These are phyloP conservation scores for Galerucella pusilla DNA, from an alignment of 2,888 invertebrate genomes.

Conservation along the genomic window DNA sequence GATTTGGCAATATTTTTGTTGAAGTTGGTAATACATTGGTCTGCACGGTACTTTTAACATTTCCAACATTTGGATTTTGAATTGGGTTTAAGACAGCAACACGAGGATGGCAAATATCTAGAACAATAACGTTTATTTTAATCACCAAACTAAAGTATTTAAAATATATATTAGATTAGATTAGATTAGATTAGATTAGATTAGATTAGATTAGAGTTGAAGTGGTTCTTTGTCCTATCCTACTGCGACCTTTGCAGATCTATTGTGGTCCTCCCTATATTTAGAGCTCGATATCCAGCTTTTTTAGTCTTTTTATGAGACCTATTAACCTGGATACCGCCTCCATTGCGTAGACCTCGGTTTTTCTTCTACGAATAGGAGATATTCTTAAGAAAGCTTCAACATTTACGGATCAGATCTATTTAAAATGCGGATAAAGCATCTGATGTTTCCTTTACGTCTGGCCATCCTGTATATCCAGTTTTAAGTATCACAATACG, in stretches of 20 bases:
- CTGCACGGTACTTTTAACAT: constrained; percentile 5
- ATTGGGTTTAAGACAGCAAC: constrained; percentile 35
- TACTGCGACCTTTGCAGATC: too few relatives aligned
- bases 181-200: neutral
- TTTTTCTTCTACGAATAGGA: too few relatives aligned
- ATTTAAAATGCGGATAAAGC: neutral
- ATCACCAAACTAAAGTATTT: neutral
- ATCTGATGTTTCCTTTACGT: neutral
- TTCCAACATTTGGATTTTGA: constrained; percentile 30
- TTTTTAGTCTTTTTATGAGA: too few relatives aligned
- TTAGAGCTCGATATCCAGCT: too few relatives aligned
- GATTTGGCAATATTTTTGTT: constrained; percentile 22
- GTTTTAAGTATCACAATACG: neutral
- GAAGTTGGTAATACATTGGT: constrained; percentile 8
- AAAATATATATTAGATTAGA: neutral
- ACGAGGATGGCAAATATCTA: constrained; percentile 36
- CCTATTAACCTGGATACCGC: too few relatives aligned
- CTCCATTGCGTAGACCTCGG: too few relatives aligned
- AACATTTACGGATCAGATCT: too few relatives aligned
- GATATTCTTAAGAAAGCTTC: too few relatives aligned
- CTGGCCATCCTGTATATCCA: neutral
- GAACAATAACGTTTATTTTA: constrained; percentile 5
- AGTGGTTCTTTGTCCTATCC: too few relatives aligned
- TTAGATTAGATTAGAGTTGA: too few relatives aligned
- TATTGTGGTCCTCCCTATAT: too few relatives aligned